Percentiles rank a stretch among this genome's conserved stretches.
Conservation (phyloP, 2,888 invertebrate species). For the Iphiclides podalirius region DNA sequence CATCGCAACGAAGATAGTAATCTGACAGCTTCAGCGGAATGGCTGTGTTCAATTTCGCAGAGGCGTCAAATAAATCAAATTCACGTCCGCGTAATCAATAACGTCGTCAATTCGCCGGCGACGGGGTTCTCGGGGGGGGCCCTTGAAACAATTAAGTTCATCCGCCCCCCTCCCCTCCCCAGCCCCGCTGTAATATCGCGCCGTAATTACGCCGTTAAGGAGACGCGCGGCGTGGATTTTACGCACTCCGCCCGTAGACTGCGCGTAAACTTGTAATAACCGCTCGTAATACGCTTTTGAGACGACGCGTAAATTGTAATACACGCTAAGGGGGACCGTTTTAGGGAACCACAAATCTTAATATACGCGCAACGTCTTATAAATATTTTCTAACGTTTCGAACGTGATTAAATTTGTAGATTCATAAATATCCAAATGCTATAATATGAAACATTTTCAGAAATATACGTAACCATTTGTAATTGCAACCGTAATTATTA, state of each 20-base stretch:
- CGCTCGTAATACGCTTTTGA: constrained; percentile 33
- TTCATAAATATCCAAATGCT: too few relatives aligned
- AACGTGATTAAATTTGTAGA: too few relatives aligned
- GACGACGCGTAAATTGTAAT: constrained; percentile 17
- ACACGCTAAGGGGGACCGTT: constrained; percentile 12
- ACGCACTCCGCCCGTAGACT: constrained; percentile 55
- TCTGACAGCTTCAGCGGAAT: neutral
- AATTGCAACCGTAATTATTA: too few relatives aligned
- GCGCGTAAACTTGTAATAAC: constrained; percentile 51
- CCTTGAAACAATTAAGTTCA: constrained; percentile 64
- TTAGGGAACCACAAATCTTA: constrained; percentile 27
- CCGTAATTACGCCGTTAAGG: constrained; percentile 67
- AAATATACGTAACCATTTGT: too few relatives aligned
- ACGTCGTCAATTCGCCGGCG: constrained; percentile 20
- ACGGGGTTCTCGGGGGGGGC: constrained; percentile 29
- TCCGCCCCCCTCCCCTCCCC: constrained; percentile 34
- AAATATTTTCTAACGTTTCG: too few relatives aligned
- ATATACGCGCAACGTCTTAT: neutral
- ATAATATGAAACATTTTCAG: too few relatives aligned
- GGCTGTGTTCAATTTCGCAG: constrained; percentile 15
- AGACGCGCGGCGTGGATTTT: constrained; percentile 64
- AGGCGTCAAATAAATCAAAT: constrained; percentile 23
- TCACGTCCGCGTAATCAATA: constrained; percentile 23
- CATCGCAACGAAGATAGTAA: neutral
- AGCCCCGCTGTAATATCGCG: constrained; percentile 43